Conservation (phyloP, 2,888 invertebrate genomes). For the Orgyia antiqua region DNA sequence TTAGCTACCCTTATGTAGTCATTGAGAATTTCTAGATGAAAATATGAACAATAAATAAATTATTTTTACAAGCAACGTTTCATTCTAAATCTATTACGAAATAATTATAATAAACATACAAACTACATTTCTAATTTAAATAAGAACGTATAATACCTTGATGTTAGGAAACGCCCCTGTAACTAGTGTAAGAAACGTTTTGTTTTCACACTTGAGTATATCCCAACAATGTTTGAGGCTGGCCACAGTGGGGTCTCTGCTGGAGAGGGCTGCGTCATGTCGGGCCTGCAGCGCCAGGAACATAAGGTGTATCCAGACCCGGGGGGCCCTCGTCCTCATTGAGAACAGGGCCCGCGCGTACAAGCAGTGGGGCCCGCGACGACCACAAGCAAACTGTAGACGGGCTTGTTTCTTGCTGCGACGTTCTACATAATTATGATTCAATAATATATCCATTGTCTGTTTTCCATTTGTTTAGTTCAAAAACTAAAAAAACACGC, state of each 20-base stretch:
- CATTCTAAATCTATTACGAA: no score
- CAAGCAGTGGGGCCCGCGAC: constrained; percentile 92
- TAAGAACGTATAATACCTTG: no score
- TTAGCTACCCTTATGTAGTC: no score
- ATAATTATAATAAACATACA: no score
- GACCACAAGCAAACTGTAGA: constrained; percentile 93
- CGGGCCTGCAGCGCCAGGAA: constrained; percentile 94
- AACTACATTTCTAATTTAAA: no score
- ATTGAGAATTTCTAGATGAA: no score
- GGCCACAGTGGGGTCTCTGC: constrained; percentile 88
- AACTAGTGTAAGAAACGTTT: constrained; percentile 92
- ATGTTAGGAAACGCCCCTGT: constrained; percentile 95
- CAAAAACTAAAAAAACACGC: no score
- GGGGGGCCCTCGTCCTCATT: constrained; percentile 88
- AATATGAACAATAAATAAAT: no score
- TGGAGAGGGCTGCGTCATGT: constrained; percentile 86
- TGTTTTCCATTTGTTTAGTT: no score
- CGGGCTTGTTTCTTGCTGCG: constrained; percentile 93
- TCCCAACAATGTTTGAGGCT: constrained; percentile 96
- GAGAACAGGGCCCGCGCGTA: constrained; percentile 89
- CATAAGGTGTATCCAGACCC: constrained; percentile 97
- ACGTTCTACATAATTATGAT: constrained; percentile 86
- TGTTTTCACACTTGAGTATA: constrained; percentile 93
- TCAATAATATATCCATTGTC: background rate
- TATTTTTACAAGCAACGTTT: no score